Evolutionary conservation across 1,140 invertebrate genomes (phyloP).

Genomic region (Drosophila nigrodunni): DNA sequence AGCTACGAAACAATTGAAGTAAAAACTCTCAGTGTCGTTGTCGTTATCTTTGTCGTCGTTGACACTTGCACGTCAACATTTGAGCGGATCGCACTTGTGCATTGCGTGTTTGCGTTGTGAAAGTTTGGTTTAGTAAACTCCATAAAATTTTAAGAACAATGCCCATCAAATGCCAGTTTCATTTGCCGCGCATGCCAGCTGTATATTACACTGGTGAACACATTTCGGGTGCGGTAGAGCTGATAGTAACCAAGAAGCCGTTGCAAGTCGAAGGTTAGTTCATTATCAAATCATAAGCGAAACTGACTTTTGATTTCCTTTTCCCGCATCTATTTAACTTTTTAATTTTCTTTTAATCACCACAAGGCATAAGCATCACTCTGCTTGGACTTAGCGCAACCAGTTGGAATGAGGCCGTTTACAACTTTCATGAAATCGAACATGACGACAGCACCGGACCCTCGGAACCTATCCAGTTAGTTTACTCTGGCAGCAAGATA

Average conservation of each 20-base stretch:
- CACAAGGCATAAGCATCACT: slow-evolving; percentile 44
- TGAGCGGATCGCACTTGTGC: slow-evolving; percentile 40
- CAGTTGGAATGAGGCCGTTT: slow-evolving; percentile 46
- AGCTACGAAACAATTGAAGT: slow-evolving; percentile 22
- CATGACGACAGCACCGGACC: slow-evolving; percentile 57
- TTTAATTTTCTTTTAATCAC: too few species aligned
- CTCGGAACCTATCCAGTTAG: slow-evolving; percentile 17
- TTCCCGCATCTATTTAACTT: neutral
- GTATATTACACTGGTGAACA: slow-evolving; percentile 72
- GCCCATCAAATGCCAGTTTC: slow-evolving; percentile 63
- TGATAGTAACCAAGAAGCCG: slow-evolving; percentile 44
- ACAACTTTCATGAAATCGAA: slow-evolving; percentile 42
- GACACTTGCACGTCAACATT: slow-evolving; percentile 30
- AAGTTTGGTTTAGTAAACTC: slow-evolving; percentile 18
- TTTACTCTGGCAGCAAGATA: slow-evolving; percentile 26
- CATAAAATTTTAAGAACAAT: slow-evolving; percentile 54
- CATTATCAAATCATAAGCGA: slow-evolving; percentile 30
- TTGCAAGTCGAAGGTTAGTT: slow-evolving; percentile 60
- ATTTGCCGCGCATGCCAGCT: slow-evolving; percentile 61
- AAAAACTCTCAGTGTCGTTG: slow-evolving; percentile 27
- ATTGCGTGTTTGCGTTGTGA: slow-evolving; percentile 49
- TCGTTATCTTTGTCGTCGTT: slow-evolving; percentile 18
- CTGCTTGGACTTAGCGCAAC: slow-evolving; percentile 47
- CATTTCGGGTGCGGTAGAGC: slow-evolving; percentile 51
- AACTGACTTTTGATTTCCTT: slow-evolving; percentile 27